phyloP scores from a whole-genome alignment of 2,113 vertebrate genomes.

The Chionomys nivalis region DNA sequence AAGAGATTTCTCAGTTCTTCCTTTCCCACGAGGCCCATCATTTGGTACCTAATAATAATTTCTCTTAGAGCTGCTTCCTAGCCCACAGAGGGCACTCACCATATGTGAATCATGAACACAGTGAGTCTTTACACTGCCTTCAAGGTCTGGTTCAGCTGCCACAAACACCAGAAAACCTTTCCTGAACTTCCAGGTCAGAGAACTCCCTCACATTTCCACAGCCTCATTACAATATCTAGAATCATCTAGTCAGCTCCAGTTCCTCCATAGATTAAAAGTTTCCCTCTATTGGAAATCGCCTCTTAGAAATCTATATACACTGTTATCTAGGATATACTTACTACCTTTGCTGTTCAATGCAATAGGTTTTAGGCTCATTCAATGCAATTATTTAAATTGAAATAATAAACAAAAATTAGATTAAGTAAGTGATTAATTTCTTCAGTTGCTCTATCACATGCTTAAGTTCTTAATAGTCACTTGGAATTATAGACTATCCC shows the following conservation, averaged over 20 bases:
- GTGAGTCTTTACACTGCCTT: background rate
- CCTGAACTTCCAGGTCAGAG: background rate
- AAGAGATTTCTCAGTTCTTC: background rate
- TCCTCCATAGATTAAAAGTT: background rate
- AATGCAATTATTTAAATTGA: background rate
- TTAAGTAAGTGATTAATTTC: background rate
- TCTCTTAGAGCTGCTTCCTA: background rate
- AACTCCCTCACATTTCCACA: background rate
- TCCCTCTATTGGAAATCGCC: background rate
- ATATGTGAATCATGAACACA: background rate
- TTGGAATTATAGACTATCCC: background rate
- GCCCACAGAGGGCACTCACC: background rate
- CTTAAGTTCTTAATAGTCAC: background rate
- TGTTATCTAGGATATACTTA: background rate
- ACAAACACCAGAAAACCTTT: background rate
- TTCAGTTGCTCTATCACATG: background rate
- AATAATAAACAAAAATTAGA: slow-evolving; percentile 42
- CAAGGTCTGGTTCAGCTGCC: background rate
- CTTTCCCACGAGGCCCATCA: background rate
- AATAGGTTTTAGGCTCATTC: background rate
- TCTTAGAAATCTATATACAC: background rate
- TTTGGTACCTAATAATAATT: background rate
- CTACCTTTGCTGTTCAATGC: background rate
- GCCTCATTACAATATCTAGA: background rate
- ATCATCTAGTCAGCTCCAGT: background rate